Evolutionary conservation across 2,888 invertebrate species (phyloP), one percentile per base, ranked within the genome.

Genomic region (Plutella xylostella): DNA sequence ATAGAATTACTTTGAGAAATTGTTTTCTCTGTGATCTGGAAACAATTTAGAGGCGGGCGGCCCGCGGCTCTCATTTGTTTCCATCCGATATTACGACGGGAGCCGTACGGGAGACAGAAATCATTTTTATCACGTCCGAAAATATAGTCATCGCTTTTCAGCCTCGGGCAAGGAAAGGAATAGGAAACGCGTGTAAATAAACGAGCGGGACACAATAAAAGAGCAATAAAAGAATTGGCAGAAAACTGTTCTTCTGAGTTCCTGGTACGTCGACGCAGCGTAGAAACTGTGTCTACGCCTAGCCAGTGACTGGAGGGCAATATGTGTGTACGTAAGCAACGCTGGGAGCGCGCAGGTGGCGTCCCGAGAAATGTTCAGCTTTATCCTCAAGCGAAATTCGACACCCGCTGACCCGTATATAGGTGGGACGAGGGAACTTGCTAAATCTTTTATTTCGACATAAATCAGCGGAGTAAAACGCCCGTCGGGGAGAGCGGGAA

Each of bases 341-440:
- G 64, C 65, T 69, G 72, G 48, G 71, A 71, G 64, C 55, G 56
- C 60, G 54, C 74, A 75, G 73, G 72, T 76, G 76, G 54, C 58
- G 52, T 43, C 37, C 20, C 37, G 31, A 51, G 55, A 65, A 66
- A 70, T 68, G 66, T 71, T 54, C 54, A 51, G 54, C 35, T 53
- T 53, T 46, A 44, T 43, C 46, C 49, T 46, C 55, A 51, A 53
- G 48, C 48, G 46, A 47, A 41, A 44, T 52, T 55, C 59, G 55
- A 56, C 55, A 58, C 56, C 49, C 35, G 18, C 30, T 22, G 37
- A 43, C 19, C 28, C 43, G 15, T 42, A n/a, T n/a, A n/a, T n/a
- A n/a, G 25, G 22, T 17, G 17, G 25, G n/a, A 56, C 57, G 56
- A 61, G 51, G 43, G 48, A 48, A 52, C 37, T 49, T 48, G 45